phyloP scores from a whole-genome alignment of 92 coral and sea anemone genomes.

The Pocillopora meandrina region DNA sequence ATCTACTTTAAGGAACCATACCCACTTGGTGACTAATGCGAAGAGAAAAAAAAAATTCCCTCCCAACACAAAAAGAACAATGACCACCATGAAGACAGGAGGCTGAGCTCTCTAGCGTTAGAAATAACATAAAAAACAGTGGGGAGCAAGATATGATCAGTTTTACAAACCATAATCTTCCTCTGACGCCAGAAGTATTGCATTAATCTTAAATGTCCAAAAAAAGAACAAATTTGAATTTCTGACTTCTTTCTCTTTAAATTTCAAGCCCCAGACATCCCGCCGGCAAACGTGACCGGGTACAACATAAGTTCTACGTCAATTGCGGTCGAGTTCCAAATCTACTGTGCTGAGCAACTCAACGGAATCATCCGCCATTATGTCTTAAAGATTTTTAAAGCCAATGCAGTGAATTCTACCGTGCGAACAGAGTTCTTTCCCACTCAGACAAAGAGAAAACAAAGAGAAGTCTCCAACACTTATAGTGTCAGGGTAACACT shows the following conservation, averaged over 20 bases:
- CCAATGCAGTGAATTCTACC: background rate
- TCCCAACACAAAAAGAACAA: too few species aligned
- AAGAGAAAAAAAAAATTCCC: background rate
- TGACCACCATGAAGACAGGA: too few species aligned
- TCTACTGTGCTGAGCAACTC: slow-evolving; percentile 19
- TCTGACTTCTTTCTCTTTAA: background rate
- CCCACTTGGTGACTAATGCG: background rate
- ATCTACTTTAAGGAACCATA: background rate
- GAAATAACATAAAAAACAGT: too few species aligned
- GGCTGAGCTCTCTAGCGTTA: too few species aligned
- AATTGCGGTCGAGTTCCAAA: slow-evolving; percentile 57
- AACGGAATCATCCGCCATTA: slow-evolving; percentile 55
- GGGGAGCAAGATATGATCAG: too few species aligned
- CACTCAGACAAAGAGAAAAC: slow-evolving; percentile 1
- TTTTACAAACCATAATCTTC: too few species aligned
- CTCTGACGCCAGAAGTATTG: background rate
- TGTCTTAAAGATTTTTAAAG: slow-evolving; percentile 23
- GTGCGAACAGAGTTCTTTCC: background rate
- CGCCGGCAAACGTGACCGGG: slow-evolving; percentile 59
- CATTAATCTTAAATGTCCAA: background rate
- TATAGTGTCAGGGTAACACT: slow-evolving; percentile 10
- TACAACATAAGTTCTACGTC: slow-evolving; percentile 72
- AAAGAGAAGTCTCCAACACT: slow-evolving; percentile 8
- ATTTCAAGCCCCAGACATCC: slow-evolving; percentile 50
- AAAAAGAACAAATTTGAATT: too few species aligned